Percentiles rank a stretch among this genome's conserved stretches.
Evolutionary conservation across 2,797 vertebrate genomes (phyloP).

Genomic region (Enteromius anoplus): DNA sequence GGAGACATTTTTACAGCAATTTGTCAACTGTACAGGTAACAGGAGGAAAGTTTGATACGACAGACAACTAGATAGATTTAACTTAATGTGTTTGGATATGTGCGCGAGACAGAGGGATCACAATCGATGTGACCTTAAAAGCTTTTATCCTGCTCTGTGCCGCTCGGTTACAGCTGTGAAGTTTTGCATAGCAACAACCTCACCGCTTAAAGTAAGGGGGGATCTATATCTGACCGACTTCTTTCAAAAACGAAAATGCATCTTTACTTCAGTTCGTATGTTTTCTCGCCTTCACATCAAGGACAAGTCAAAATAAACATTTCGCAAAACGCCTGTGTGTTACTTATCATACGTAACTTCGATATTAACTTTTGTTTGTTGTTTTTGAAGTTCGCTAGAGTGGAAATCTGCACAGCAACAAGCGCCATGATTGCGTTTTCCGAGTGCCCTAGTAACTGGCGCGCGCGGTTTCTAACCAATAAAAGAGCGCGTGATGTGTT

Average conservation of each 20-base stretch:
- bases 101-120: background rate
- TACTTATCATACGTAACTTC: background rate
- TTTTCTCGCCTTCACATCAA: background rate
- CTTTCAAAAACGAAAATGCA: conserved; percentile 36
- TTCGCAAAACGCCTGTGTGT: background rate
- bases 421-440: conserved; percentile 81
- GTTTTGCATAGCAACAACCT: conserved; percentile 87
- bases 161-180: conserved; percentile 75
- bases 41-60: background rate
- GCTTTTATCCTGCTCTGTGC: conserved; percentile 62
- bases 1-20: background rate
- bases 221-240: conserved; percentile 59
- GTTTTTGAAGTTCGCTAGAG: conserved; percentile 11
- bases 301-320: background rate
- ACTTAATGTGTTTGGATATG: background rate
- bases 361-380: background rate
- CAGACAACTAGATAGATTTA: background rate
- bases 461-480: conserved; percentile 81
- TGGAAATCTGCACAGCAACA: conserved; percentile 87
- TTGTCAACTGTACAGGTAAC: background rate
- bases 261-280: background rate
- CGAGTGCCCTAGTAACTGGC: conserved; percentile 79
- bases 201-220: conserved; percentile 70
- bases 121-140: conserved; percentile 40
- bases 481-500: conserved; percentile 62